phyloP scores from a whole-genome alignment of 2,113 vertebrate genomes.

The Eleginops maclovinus region DNA sequence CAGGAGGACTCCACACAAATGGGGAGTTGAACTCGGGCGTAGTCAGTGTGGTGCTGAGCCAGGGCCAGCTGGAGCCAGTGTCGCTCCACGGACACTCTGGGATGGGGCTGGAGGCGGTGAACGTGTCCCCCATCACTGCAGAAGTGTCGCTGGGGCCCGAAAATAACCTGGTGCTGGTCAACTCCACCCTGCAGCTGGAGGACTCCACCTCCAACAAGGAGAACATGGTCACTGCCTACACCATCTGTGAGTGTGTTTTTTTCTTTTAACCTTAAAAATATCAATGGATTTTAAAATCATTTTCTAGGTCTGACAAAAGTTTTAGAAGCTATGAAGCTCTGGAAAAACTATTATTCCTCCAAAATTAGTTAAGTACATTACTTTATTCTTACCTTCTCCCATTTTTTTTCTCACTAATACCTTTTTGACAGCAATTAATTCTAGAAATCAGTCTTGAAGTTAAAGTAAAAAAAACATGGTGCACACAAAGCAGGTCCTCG shows the following conservation, averaged over 20 bases:
- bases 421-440: neutral
- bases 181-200: slow-evolving; percentile 93
- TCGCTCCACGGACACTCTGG: slow-evolving; percentile 92
- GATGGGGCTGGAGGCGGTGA: slow-evolving; percentile 93
- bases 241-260: slow-evolving; percentile 88
- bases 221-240: slow-evolving; percentile 93
- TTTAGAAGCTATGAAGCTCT: neutral
- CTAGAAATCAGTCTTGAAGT: neutral
- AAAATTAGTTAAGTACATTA: no score
- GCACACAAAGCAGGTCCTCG: neutral
- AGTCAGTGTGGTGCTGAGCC: slow-evolving; percentile 93
- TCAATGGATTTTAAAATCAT: neutral
- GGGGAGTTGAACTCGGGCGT: slow-evolving; percentile 90
- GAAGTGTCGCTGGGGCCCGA: slow-evolving; percentile 94
- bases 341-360: neutral
- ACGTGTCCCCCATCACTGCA: slow-evolving; percentile 92
- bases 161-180: slow-evolving; percentile 93
- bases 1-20: slow-evolving; percentile 88
- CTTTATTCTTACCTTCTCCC: no score
- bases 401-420: neutral
- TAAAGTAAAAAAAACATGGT: neutral
- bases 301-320: neutral
- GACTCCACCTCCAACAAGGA: slow-evolving; percentile 96
- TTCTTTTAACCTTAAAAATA: neutral
- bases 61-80: slow-evolving; percentile 87